Evolutionary conservation across 1,140 invertebrate species (phyloP).

Genomic region (Hylaeus anthracinus): DNA sequence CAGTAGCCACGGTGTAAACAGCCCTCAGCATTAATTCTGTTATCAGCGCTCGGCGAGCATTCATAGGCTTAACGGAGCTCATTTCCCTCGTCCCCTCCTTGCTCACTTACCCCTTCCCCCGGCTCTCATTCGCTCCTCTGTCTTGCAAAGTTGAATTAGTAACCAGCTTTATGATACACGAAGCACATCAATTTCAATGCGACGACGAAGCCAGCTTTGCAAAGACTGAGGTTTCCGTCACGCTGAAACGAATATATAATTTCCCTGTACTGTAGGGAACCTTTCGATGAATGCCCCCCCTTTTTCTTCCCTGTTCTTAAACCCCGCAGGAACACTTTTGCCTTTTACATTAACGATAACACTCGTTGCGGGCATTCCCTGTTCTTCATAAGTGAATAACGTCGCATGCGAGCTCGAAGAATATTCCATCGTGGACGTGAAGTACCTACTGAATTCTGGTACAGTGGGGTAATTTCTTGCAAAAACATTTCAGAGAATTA

Average conservation of each 20-base stretch:
- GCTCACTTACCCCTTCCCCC: conserved; percentile 25
- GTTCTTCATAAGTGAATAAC: too few relatives aligned
- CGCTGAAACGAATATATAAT: background rate
- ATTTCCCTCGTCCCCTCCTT: conserved; percentile 38
- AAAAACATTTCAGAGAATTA: too few relatives aligned
- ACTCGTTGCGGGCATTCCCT: too few relatives aligned
- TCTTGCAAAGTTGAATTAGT: conserved; percentile 9
- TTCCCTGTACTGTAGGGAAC: background rate
- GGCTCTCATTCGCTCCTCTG: background rate
- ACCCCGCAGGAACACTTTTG: too few relatives aligned
- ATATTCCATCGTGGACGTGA: too few relatives aligned
- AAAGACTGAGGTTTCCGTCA: background rate
- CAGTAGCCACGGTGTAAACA: conserved; percentile 57
- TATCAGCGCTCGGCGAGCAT: conserved; percentile 64
- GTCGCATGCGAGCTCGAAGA: too few relatives aligned
- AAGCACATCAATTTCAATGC: conserved; percentile 21
- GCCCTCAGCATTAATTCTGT: conserved; percentile 65
- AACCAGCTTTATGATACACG: background rate
- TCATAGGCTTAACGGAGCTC: conserved; percentile 62
- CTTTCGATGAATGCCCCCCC: background rate
- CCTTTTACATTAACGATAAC: too few relatives aligned
- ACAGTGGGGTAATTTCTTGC: too few relatives aligned
- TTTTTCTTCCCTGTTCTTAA: too few relatives aligned
- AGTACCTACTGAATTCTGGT: too few relatives aligned
- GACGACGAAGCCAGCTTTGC: background rate